phyloP scores from a whole-genome alignment of 1,140 invertebrate genomes.

The Asbolus verrucosus region DNA sequence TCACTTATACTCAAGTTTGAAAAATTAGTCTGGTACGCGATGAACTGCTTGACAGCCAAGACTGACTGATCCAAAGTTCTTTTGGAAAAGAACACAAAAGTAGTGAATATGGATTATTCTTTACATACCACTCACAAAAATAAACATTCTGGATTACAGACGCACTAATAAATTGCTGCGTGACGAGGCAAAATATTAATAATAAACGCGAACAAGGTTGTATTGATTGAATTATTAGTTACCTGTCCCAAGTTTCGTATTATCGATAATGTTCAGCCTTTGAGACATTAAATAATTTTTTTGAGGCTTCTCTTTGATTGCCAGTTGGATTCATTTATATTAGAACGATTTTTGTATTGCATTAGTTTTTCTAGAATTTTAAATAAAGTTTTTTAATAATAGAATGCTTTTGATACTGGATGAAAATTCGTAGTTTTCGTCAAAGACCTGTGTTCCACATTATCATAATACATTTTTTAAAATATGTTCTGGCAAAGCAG shows the following conservation, averaged over 20 bases:
- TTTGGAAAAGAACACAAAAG: no score
- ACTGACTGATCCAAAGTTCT: no score
- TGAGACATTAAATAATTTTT: no score
- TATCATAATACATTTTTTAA: conserved; percentile 21
- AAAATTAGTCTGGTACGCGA: no score
- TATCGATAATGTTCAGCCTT: no score
- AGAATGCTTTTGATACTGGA: conserved; percentile 44
- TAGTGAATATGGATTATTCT: no score
- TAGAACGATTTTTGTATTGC: conserved; percentile 57
- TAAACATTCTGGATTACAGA: not conserved
- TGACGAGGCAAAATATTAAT: conserved; percentile 24
- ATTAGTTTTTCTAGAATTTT: not conserved
- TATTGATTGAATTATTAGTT: not conserved
- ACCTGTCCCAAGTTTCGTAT: no score
- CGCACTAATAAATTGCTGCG: not conserved
- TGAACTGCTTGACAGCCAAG: no score
- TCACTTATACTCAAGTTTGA: no score
- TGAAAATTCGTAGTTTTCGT: conserved; percentile 19
- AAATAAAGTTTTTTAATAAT: conserved; percentile 58
- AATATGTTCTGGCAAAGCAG: conserved; percentile 1
- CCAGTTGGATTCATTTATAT: conserved; percentile 53
- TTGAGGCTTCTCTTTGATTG: no score
- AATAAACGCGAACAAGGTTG: not conserved
- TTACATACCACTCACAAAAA: no score
- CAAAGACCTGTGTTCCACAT: conserved; percentile 15